Evolutionary conservation across 2,797 vertebrate species (phyloP).

Genomic region (Cossypha polioptera): DNA sequence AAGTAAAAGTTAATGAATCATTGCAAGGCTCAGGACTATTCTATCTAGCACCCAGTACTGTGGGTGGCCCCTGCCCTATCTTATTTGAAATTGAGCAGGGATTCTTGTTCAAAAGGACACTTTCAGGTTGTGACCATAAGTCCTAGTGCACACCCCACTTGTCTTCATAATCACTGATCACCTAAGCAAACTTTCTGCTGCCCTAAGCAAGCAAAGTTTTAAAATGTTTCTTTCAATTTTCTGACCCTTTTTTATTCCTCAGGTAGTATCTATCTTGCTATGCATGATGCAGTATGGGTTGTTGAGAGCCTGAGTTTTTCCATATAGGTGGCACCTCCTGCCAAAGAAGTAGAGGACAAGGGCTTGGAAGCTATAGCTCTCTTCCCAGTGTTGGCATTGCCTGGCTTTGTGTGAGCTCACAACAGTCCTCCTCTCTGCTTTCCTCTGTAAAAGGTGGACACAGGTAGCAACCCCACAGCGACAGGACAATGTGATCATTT

Average conservation of each 20-base stretch:
- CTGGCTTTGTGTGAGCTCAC: neutral
- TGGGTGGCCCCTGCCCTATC: neutral
- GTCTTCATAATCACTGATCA: neutral
- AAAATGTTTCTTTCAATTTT: neutral
- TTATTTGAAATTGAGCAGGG: neutral
- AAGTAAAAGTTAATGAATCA: neutral
- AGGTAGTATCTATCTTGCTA: neutral
- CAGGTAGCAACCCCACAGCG: neutral
- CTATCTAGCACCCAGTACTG: neutral
- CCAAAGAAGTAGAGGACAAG: neutral
- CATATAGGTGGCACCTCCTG: neutral
- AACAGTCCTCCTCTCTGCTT: neutral
- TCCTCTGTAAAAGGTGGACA: neutral
- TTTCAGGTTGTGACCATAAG: neutral
- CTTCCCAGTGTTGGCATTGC: neutral
- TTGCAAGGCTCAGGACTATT: neutral
- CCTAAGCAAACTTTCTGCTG: neutral
- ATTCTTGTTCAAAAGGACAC: neutral
- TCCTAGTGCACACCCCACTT: neutral
- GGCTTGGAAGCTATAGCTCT: neutral
- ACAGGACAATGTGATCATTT: neutral
- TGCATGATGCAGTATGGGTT: neutral
- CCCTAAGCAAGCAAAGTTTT: neutral
- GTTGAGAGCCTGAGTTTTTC: neutral
- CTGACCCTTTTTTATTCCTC: neutral